A percentile compares a stretch with the other conserved stretches of the same genome.
These are phyloP conservation scores for Fragum fragum DNA, from an alignment of 2,888 invertebrate genomes.

Conservation along the genomic window DNA sequence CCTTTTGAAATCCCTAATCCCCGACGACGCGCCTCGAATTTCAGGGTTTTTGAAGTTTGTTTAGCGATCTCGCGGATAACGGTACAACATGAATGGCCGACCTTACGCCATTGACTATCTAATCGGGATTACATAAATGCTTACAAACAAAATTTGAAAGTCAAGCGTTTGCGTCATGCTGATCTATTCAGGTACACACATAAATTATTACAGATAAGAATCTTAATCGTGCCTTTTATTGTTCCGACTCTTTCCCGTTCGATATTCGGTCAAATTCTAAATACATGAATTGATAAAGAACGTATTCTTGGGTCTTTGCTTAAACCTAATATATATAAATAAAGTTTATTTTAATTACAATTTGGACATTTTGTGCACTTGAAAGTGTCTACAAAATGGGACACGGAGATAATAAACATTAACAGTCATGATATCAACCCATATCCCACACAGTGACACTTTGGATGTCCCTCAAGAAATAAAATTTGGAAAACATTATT, in stretches of 20 bases:
- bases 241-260: too few species aligned
- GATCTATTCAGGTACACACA: conserved; percentile 21
- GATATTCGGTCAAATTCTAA: too few species aligned
- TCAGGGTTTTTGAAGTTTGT: conserved; percentile 17
- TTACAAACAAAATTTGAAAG: conserved; percentile 25
- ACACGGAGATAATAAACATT: too few species aligned
- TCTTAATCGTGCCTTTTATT: conserved; percentile 8
- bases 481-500: neutral
- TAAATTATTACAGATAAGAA: conserved; percentile 17
- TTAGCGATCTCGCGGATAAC: neutral
- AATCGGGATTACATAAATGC: conserved; percentile 32
- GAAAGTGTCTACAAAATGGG: too few species aligned
- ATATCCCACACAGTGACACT: too few species aligned
- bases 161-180: conserved; percentile 28
- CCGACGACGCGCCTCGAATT: conserved; percentile 25
- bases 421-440: too few species aligned
- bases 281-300: too few species aligned
- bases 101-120: neutral
- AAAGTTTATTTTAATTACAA: too few species aligned
- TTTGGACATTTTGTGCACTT: too few species aligned
- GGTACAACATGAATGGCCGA: conserved; percentile 1
- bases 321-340: too few species aligned
- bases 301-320: too few species aligned
- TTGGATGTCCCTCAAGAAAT: neutral
- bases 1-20: conserved; percentile 8